Base-by-base conservation (phyloP, 1,140 invertebrate genomes). In the Pachyrhynchus sulphureomaculatus region DNA sequence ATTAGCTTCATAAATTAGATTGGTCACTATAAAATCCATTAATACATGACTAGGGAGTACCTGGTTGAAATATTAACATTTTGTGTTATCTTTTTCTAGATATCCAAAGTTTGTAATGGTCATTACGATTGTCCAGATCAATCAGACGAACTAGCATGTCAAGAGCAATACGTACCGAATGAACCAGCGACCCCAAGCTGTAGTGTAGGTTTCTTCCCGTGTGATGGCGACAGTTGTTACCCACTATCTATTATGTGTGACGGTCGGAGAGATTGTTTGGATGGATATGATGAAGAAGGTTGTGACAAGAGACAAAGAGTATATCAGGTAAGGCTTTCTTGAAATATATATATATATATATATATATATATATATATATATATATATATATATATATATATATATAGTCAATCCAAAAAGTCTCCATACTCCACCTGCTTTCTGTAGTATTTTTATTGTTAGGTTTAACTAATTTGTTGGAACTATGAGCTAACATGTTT, bases 91-190 rank as follows among this genome's bases (percentile, higher is more conserved):
- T 29, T 2, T 29, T 2, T 29, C 8, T 29, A 29, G 26, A 29
- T 29, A 17, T 18, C 21, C 21, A 15, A 44, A 44, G 41, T 21
- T 44, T 20, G 21, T 44, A 18, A 93, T 72, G 83, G 83, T 2
- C 70, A 79, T 0, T 65, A 75, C 2, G 88, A 95, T 59, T 95
- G 93, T 79, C 84, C 86, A 0, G 90, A 93, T 78, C 81, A 81
- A 2, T 83, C 82, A 9, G 91, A 93, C 77, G 89, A 91, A 70
- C 32, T 71, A 6, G 79, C 76, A 21, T 86, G 85, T 56, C 54
- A 61, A 0, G 65, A 75, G 15, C 65, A 76, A 12, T 64, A 67
- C 53, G n/a, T 68, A 21, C 72, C 74, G 4, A 71, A 62, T 36
- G 70, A 68, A 18, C 73, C 79, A 2, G 75, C 75, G 0, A 75